Evolutionary conservation across 2,113 vertebrate species (phyloP).

Genomic region (Coptodon bakossiorum): DNA sequence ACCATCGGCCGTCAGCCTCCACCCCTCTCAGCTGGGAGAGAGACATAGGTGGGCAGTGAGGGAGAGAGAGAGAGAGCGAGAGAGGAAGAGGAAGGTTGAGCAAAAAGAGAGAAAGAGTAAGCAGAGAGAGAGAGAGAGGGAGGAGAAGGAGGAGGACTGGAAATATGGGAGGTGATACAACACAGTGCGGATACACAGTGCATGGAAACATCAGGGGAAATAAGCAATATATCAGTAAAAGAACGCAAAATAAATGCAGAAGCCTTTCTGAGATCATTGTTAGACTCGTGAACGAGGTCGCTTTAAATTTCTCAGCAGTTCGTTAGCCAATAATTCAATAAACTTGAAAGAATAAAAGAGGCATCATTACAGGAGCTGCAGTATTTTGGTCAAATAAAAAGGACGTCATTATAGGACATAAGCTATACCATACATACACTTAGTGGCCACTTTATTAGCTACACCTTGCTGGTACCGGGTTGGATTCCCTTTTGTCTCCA

Average conservation of each 20-base stretch:
- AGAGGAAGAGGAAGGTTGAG: not conserved
- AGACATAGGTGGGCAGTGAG: not conserved
- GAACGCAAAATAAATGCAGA: not conserved
- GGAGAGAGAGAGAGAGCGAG: not conserved
- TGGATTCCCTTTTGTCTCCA: not conserved
- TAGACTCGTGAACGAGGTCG: not conserved
- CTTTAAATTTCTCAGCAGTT: not conserved
- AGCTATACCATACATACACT: not conserved
- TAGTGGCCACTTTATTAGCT: not conserved
- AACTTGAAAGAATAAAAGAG: not conserved
- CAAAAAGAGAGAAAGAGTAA: not conserved
- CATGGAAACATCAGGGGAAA: not conserved
- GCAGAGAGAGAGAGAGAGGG: not conserved
- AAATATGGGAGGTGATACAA: not conserved
- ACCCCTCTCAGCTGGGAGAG: constrained; percentile 41
- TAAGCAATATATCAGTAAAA: not conserved
- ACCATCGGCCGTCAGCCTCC: constrained; percentile 45
- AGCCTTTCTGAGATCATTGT: not conserved
- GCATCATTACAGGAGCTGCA: not conserved
- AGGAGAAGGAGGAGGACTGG: not conserved
- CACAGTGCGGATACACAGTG: not conserved
- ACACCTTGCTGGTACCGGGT: not conserved
- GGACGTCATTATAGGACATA: not conserved
- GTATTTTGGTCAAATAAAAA: not conserved
- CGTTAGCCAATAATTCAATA: not conserved